Evolutionary conservation across 2,888 invertebrate genomes (phyloP), one percentile per base, ranked within the genome.

Genomic region (Dendrolimus pini): DNA sequence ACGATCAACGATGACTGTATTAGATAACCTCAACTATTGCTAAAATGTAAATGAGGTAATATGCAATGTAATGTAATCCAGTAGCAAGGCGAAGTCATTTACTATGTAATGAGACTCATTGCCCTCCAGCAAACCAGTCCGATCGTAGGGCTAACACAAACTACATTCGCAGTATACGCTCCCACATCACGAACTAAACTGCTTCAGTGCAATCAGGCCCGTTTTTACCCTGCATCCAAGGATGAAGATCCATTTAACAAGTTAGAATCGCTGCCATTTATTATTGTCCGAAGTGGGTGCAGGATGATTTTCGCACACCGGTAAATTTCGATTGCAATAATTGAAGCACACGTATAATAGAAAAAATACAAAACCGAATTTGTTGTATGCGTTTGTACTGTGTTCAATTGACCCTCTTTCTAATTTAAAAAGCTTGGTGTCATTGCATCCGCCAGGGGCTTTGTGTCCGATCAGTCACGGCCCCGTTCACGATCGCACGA

Each of bases 391-490:
- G 59, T 52, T 52, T 52, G 58, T 63, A 55, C 57, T 55, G 58
- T 61, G 58, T 62, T 59, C 53, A 68, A 68, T 56, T 71, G 70
- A 74, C 74, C 75, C 73, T 71, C 62, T 71, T 73, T 69, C 62
- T 65, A 68, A 69, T 72, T 73, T 63, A 65, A 70, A 77, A 76
- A 74, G 67, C 65, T 71, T 61, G 68, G 66, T 64, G 68, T 72
- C 73, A 70, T 70, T 72, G 71, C 74, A 70, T 75, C 72, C 74
- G 74, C 71, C 70, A 64, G 69, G 67, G 72, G 75, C 76, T 77
- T 82, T 80, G 78, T 81, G 75, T 69, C 72, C 77, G 77, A 83
- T 86, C 80, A 66, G 83, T 80, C 79, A 82, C 80, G 85, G 84
- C 75, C 77, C 71, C 77, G 75, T 75, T 80, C 78, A 76, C 75